phyloP scores from a whole-genome alignment of 2,888 invertebrate genomes.

The Cryptocheilus praepositus region DNA sequence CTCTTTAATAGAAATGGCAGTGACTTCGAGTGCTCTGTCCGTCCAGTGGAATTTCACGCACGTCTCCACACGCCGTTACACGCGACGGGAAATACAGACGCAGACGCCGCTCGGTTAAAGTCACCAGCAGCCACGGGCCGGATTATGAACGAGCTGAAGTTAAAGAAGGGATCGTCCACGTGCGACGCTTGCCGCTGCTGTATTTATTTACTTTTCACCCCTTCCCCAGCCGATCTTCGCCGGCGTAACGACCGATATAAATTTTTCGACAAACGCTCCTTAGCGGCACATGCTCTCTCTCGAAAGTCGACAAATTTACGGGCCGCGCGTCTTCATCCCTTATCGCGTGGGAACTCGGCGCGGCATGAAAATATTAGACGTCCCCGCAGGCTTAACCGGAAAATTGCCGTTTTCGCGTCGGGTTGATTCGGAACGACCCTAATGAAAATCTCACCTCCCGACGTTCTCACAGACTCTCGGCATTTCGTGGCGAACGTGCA shows the following conservation, averaged over 20 bases:
- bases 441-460: no score
- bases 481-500: slow-evolving; percentile 8
- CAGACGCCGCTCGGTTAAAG: slow-evolving; percentile 60
- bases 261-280: slow-evolving; percentile 61
- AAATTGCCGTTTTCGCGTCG: no score
- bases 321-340: no score
- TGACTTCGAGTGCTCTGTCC: slow-evolving; percentile 35
- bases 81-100: slow-evolving; percentile 44
- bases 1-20: slow-evolving; percentile 48
- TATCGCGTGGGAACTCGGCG: no score
- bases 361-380: no score
- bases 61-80: slow-evolving; percentile 60
- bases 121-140: slow-evolving; percentile 63
- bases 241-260: slow-evolving; percentile 63
- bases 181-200: slow-evolving; percentile 55
- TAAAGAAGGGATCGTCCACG: slow-evolving; percentile 53
- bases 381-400: no score
- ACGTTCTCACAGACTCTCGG: no score
- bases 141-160: slow-evolving; percentile 68
- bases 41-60: slow-evolving; percentile 56
- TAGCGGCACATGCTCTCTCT: slow-evolving; percentile 31
- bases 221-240: slow-evolving; percentile 47
- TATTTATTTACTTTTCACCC: slow-evolving; percentile 67
- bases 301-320: not conserved
- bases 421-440: no score